These are phyloP conservation scores for Pangasius krempfi DNA, from an alignment of 2,797 vertebrate genomes.

Conservation along the genomic window DNA sequence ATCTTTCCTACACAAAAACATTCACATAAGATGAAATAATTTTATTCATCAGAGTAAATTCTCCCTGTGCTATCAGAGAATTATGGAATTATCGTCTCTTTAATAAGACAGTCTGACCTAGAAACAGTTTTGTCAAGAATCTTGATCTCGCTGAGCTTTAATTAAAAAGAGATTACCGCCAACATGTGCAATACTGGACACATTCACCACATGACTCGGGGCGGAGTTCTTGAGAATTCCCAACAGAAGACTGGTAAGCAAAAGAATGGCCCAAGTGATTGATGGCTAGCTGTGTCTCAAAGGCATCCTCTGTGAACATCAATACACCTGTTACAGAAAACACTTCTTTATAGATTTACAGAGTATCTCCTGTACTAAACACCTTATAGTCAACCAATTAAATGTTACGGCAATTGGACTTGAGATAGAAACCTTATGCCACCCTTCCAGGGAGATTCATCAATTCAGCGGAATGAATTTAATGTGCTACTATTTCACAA, in stretches of 20 bases:
- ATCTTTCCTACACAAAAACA: slow-evolving; percentile 67
- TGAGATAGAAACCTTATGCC: background rate
- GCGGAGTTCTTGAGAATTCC: slow-evolving; percentile 68
- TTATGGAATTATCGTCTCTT: background rate
- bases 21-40: background rate
- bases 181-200: slow-evolving; percentile 73
- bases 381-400: background rate
- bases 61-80: background rate
- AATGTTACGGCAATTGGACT: background rate
- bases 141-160: background rate
- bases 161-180: slow-evolving; percentile 66
- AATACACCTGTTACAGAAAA: slow-evolving; percentile 71
- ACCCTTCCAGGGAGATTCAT: background rate
- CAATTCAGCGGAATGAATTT: background rate
- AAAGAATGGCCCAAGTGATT: slow-evolving; percentile 80
- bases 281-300: slow-evolving; percentile 77
- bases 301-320: slow-evolving; percentile 81
- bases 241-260: slow-evolving; percentile 72
- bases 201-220: slow-evolving; percentile 74
- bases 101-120: background rate
- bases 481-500: background rate
- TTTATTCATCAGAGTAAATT: background rate
- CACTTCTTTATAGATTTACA: background rate
- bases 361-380: background rate
- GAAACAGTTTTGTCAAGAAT: background rate